Base-by-base conservation (phyloP, 2,888 invertebrate species). In the Tetheella fluctuosa region DNA sequence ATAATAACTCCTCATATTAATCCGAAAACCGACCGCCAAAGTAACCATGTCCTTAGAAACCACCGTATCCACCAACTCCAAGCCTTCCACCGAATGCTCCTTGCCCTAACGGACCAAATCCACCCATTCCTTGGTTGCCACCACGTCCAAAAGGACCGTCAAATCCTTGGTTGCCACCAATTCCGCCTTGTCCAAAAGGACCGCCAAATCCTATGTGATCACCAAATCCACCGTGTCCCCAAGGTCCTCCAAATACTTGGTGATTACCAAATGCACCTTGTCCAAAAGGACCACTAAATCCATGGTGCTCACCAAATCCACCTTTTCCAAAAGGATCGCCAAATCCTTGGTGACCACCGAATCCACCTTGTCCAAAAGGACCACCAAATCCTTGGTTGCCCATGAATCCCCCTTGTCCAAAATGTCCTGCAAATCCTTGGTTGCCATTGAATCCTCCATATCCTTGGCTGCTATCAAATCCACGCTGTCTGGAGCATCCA, bases 161-260 rank as follows among this genome's bases (percentile, higher is more conserved):
- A 42, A 15, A 42, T 2, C 52, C 23, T 23, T 52, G 52, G 52
- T 23, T 23, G 6, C 52, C 25, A n/a, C 52, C 52, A 2, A 52
- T 23, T 52, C 52, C 52, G 23, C 20, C 52, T 23, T 52, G 52
- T 17, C 10, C 23, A 37, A 15, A 37, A 37, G 15, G 37, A 4
- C 42, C 42, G 8, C 7, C 17, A 23, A 52, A 52, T 23, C 23
- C 23, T 12, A 15, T 57, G 12, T 59, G 48, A 25, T 59, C 53
- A 23, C 59, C 56, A 12, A 57, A 52, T 30, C 59, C 54, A 28
- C 64, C 62, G 10, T 63, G 59, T 52, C 52, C 52, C n/a, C n/a
- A 42, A n/a, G n/a, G n/a, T 0, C 42, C 42, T 1, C 15, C 17
- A 42, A n/a, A 42, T 12, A 23, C 15, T 12, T 23, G 52, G 52